Evolutionary conservation across 1,140 invertebrate species (phyloP), one percentile per base, ranked within the genome.

Genomic region (Anastatus disparis): DNA sequence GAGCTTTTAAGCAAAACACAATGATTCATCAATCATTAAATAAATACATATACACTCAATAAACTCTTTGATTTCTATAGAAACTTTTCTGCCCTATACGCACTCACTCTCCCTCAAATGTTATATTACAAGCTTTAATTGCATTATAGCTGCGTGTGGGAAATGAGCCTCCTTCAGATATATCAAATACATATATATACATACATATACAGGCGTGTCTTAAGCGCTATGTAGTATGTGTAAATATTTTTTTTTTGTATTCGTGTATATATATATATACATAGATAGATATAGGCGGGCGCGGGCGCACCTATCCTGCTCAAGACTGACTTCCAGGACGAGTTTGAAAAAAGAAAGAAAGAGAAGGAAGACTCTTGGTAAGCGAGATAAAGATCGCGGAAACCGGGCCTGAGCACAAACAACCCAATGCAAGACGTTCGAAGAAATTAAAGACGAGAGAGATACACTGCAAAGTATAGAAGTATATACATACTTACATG

Each of bases 331-430:
- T 64, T 62, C 42, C 70, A 77, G 59, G 58, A 68, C 46, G 42
- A 70, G 29, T 22, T n/a, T n/a, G n/a, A n/a, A n/a, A n/a, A n/a
- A n/a, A n/a, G n/a, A n/a, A n/a, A n/a, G n/a, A n/a, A n/a, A n/a
- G n/a, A n/a, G n/a, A n/a, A n/a, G n/a, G n/a, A n/a, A n/a, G n/a
- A n/a, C n/a, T n/a, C n/a, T n/a, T 70, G 72, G 64, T 71, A 70
- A 68, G 73, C 62, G 69, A 72, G 75, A 77, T 73, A 76, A 75
- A 42, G 26, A 71, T 74, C 72, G 59, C 70, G 68, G 62, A 70
- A 73, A 66, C 62, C 48, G 62, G 58, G 31, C 40, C 35, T 12
- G 22, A 31, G 20, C n/a, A n/a, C n/a, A n/a, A n/a, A n/a, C n/a
- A n/a, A n/a, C n/a, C 15, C 31, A 12, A 35, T 6, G 1, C 20